Evolutionary conservation across 1,140 invertebrate genomes (phyloP), one percentile per base, ranked within the genome.

Genomic region (Procambarus clarkii): DNA sequence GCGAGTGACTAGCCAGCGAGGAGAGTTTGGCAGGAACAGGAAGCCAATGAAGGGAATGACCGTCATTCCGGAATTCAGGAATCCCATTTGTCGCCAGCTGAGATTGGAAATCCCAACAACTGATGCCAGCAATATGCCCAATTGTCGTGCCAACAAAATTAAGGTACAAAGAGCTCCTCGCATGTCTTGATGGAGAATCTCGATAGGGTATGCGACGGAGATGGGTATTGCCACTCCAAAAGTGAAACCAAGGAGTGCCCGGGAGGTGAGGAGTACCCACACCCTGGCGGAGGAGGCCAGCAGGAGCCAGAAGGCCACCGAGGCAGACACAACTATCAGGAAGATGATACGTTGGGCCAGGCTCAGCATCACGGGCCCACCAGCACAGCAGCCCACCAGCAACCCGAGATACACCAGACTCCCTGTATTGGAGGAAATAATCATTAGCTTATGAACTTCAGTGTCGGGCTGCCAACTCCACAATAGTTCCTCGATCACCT

Each of bases 1-100:
- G 34, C 76, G 76, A 18, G 34, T 34, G 34, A 34, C 34, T 0
- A 34, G 34, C 34, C 34, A 34, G 1, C 34, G 34, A 34, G 34
- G 86, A n/a, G 86, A 87, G 46, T 64, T 60, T 5, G 86, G 86
- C 46, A 87, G 4, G 50, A 87, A 87, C 44, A 79, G 60, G 5
- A 79, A 2, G 24, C 48, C 76, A 69, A 79, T 44, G 21, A 78
- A n/a, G 7, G 86, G 86, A 54, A 78, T 18, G 9, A 64, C 50
- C 15, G 77, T 5, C 15, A 87, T 2, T 44, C 50, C 76, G 3
- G 15, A 13, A 44, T 15, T 58, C 8, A 79, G 9, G 50, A 87
- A 21, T n/a, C 86, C 58, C 50, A 87, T 4, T 18, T 78, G 54
- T 58, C 86, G 76, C 86, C 86, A 87, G 11, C 34, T 48, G 54